Evolutionary conservation across 2,797 vertebrate species (phyloP).

Genomic region (Erpetoichthys calabaricus): DNA sequence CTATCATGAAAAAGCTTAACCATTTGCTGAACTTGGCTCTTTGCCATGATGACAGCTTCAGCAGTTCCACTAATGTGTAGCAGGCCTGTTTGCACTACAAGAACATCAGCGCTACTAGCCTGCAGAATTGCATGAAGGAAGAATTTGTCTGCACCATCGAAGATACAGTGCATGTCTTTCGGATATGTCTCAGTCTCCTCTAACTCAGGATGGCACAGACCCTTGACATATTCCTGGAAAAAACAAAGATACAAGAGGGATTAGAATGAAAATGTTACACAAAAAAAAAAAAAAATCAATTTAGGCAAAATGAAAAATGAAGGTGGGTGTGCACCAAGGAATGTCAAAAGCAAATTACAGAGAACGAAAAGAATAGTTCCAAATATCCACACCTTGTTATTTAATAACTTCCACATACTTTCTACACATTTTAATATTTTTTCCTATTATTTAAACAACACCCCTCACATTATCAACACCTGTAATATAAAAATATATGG

Average conservation of each 20-base stretch:
- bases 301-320: slow-evolving; percentile 19
- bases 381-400: too few relatives aligned
- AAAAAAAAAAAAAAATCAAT: background rate
- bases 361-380: slow-evolving; percentile 10
- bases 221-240: slow-evolving; percentile 81
- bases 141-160: slow-evolving; percentile 69
- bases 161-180: slow-evolving; percentile 94
- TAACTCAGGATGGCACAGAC: slow-evolving; percentile 85
- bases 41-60: slow-evolving; percentile 88
- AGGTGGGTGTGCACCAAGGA: slow-evolving; percentile 15
- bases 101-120: slow-evolving; percentile 81
- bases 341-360: slow-evolving; percentile 15
- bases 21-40: slow-evolving; percentile 85
- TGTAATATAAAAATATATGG: too few relatives aligned
- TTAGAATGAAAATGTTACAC: background rate
- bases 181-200: slow-evolving; percentile 77
- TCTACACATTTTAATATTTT: too few relatives aligned
- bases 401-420: too few relatives aligned
- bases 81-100: slow-evolving; percentile 64
- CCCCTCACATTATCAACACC: too few relatives aligned
- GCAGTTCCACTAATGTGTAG: slow-evolving; percentile 64
- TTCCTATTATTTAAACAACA: too few relatives aligned
- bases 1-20: slow-evolving; percentile 78
- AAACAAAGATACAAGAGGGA: background rate
- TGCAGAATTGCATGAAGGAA: slow-evolving; percentile 78